Conservation (phyloP, 2,888 invertebrate species). For the Apamea crenata region DNA sequence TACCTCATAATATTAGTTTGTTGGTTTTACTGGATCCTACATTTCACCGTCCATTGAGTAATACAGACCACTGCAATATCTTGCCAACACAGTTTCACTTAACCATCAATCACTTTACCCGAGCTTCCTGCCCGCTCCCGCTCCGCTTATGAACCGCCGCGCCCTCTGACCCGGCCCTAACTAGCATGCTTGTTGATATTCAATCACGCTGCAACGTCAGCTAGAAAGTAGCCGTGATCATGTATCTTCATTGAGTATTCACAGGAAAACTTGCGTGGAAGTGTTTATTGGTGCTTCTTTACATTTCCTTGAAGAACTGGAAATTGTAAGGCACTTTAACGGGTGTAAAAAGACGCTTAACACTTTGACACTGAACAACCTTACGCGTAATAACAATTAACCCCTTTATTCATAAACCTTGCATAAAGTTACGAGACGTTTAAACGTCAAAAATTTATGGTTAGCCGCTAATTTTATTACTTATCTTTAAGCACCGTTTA, state of each 20-base stretch:
- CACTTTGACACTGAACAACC: background rate
- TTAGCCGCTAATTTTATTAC: background rate
- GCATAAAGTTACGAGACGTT: background rate
- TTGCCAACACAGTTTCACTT: conserved; percentile 13
- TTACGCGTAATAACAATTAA: background rate
- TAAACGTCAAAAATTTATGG: background rate
- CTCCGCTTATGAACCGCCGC: conserved; percentile 1
- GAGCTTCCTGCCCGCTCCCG: conserved; percentile 13
- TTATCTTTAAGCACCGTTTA: background rate
- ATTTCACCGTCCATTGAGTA: background rate
- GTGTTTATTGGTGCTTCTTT: conserved; percentile 26
- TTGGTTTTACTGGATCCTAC: no score
- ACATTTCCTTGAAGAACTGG: conserved; percentile 15
- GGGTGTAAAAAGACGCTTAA: background rate
- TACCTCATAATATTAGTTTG: background rate
- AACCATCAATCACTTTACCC: conserved; percentile 29
- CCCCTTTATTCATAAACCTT: background rate
- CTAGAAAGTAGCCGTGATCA: conserved; percentile 29
- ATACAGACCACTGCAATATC: background rate
- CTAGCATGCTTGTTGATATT: conserved; percentile 54
- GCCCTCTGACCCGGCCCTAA: conserved; percentile 54
- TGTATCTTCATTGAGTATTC: conserved; percentile 55
- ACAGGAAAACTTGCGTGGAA: conserved; percentile 18
- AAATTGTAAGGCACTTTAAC: background rate
- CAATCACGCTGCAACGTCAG: conserved; percentile 29